phyloP scores from a whole-genome alignment of 2,797 vertebrate genomes.

The Gobio occitaniae region DNA sequence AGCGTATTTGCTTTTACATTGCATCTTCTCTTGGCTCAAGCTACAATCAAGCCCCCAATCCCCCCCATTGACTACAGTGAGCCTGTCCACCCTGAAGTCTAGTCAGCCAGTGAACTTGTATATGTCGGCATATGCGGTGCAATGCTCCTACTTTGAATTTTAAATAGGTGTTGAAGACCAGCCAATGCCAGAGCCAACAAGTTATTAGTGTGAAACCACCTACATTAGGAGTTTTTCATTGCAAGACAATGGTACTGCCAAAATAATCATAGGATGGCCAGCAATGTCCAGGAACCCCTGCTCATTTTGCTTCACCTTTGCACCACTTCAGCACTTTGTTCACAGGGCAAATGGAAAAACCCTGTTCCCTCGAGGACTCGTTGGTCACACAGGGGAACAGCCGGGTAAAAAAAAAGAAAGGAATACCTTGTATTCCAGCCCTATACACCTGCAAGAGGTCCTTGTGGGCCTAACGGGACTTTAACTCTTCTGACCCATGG shows the following conservation, averaged over 20 bases:
- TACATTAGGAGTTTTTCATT: constrained; percentile 26
- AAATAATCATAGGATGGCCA: background rate
- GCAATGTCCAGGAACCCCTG: background rate
- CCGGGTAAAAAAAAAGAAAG: constrained; percentile 11
- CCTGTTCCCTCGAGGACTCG: background rate
- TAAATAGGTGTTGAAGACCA: constrained; percentile 50
- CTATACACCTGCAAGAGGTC: background rate
- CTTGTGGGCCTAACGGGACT: background rate
- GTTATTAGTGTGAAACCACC: constrained; percentile 42
- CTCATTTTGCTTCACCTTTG: constrained; percentile 2
- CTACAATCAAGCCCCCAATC: no score
- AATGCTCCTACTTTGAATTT: constrained; percentile 41
- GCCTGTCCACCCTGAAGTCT: constrained; percentile 15
- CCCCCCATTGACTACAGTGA: constrained; percentile 1
- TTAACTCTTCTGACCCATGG: background rate
- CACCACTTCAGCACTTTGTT: constrained; percentile 3
- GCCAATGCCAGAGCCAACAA: constrained; percentile 21
- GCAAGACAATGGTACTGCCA: constrained; percentile 26
- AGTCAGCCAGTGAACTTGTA: constrained; percentile 11
- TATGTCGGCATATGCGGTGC: constrained; percentile 18
- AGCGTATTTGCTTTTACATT: constrained; percentile 27
- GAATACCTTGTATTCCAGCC: background rate
- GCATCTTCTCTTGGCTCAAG: constrained; percentile 22
- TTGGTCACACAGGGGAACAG: constrained; percentile 4
- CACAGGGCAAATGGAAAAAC: constrained; percentile 2